Evolutionary conservation across 2,888 invertebrate genomes (phyloP), one percentile per base, ranked within the genome.

Genomic region (Nephrotoma appendiculata): DNA sequence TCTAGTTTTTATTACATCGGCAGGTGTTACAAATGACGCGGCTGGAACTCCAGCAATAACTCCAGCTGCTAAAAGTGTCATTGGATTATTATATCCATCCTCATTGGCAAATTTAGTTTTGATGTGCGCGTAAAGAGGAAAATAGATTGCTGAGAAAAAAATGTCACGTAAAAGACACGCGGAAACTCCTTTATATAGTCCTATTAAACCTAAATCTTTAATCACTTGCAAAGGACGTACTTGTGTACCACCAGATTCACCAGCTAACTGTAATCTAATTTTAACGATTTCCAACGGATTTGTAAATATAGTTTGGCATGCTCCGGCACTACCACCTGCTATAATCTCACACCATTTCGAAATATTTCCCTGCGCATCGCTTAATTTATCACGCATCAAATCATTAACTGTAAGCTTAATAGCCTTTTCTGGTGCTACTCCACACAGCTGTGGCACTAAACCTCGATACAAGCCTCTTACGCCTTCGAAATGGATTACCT

Each of bases 231-330:
- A 95, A 7, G 98, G 98, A 88, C 97, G 94, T 57, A 99, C 96
- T 92, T 97, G 97, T 12, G 94, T 91, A 0, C 94, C 95, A 0
- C 94, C 95, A 88, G 99, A 97, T 93, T 99, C 99, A 2, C 99
- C 99, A 2, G 99, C 99, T 86, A 99, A 98, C 94, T 99, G 99
- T 19, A 99, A 92, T 6, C 99, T 95, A 90, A 99, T 99, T 93
- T 99, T 99, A 0, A 99, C 99, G 88, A 99, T 99, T 93, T 99
- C 99, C 89, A 99, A 92, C 0, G 99, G 99, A 92, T 99, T 99
- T 42, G 99, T 99, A 92, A 99, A 99, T 88, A 99, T 95, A 6
- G 99, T 99, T 93, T 99, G 98, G 4, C 96, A 97, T 57, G 93
- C 97, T 87, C 98, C 98, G 87, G 98, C 97, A 92, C 96, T 96